phyloP scores from a whole-genome alignment of 2,113 vertebrate genomes.

The mouse (Mus musculus) region DNA sequence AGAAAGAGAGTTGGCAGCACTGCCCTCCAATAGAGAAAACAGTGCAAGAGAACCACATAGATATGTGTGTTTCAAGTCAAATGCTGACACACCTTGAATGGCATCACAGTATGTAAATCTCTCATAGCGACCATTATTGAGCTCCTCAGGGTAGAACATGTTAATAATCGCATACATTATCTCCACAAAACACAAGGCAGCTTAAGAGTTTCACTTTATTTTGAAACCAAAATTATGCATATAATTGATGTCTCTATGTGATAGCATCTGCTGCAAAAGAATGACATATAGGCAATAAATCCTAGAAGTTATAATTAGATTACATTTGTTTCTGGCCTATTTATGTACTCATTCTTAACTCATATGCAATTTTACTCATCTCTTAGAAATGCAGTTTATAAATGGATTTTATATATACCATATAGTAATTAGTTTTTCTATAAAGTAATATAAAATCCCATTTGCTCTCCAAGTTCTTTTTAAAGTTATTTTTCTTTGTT shows the following conservation, averaged over 20 bases:
- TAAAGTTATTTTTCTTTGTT: not conserved
- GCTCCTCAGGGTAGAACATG: not conserved
- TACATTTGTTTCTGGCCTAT: not conserved
- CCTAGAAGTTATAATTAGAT: not conserved
- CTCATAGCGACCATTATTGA: not conserved
- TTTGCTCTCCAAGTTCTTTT: not conserved
- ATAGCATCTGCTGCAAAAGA: not conserved
- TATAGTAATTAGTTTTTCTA: not conserved
- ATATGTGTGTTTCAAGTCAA: not conserved
- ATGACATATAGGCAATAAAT: not conserved
- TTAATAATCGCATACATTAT: conserved; percentile 26
- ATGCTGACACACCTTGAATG: not conserved
- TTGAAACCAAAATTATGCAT: conserved; percentile 16
- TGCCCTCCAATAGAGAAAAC: accelerated
- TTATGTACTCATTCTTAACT: not conserved
- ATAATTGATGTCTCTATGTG: not conserved
- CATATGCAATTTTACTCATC: not conserved
- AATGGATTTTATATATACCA: not conserved
- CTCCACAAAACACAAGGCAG: not conserved
- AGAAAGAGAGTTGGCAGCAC: accelerated
- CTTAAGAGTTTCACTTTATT: not conserved
- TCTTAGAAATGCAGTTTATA: not conserved
- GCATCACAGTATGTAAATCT: not conserved
- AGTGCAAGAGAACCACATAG: not conserved
- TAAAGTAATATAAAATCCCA: conserved; percentile 3